Base-by-base conservation (phyloP, 2,888 invertebrate species). In the Apamea sordens region DNA sequence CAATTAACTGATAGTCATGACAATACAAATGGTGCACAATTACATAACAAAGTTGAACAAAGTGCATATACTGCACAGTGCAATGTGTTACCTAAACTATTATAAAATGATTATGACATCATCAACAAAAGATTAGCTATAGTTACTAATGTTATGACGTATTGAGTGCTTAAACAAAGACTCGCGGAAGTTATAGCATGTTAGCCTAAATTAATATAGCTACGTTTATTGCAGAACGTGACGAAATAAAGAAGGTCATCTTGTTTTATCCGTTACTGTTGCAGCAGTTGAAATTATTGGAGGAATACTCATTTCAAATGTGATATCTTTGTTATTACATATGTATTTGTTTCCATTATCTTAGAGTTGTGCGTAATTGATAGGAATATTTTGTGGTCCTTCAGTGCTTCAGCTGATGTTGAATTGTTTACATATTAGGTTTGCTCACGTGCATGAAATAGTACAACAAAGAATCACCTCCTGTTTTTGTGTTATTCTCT, bases 121-220 rank as follows among this genome's bases (percentile, higher is more conserved):
- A 36, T 36, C 24, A 76, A 86, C 65, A 71, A 87, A 83, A 79
- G 36, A 81, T 73, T 63, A 59, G n/a, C 44, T 68, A 15, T 6
- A 41, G 36, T 32, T 79, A 44, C 36, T 75, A 36, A 61, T 67
- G 63, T 56, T 76, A 69, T 81, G 83, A 87, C 71, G 86, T 71
- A 18, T 18, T 41, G 15, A 75, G 63, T 32, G 64, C 47, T 82
- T 47, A 81, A 87, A 87, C 87, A 87, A 87, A 87, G 87, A 80
- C 72, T 83, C 69, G 47, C 84, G 88, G 88, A 88, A 88, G 89
- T 79, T 78, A 50, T 68, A 79, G 28, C 68, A 73, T 78, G 84
- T 83, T 83, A 86, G 81, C 77, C 87, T 61, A 87, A 86, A 86
- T 78, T 78, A 82, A 81, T 86, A 63, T 41, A 67, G 56, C 56